Conservation (phyloP, 2,888 invertebrate species). For the Lamellibrachia satsuma region DNA sequence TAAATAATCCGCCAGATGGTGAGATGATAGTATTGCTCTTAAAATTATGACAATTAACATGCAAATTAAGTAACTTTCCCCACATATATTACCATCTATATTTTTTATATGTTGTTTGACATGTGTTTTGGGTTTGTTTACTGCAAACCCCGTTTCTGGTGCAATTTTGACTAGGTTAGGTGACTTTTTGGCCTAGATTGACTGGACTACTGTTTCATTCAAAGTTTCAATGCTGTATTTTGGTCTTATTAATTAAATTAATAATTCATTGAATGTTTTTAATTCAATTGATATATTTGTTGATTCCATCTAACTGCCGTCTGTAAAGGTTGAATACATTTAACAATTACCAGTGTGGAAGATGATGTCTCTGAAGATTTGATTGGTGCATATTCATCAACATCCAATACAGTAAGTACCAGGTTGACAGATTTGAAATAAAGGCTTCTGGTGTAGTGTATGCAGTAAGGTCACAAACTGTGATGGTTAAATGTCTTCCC, state of each 20-base stretch:
- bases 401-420: not conserved
- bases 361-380: not conserved
- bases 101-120: no score
- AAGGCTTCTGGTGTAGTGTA: not conserved
- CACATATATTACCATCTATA: no score
- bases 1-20: no score
- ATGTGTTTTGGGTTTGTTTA: no score
- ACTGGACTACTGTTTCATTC: no score
- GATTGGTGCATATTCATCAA: constrained; percentile 17
- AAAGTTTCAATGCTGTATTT: not conserved
- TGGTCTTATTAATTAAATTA: not conserved
- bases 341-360: not conserved
- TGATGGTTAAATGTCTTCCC: not conserved
- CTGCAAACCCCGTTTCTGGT: no score
- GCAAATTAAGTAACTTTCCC: no score
- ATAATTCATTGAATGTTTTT: not conserved
- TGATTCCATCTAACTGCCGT: not conserved
- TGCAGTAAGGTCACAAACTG: not conserved
- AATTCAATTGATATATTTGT: not conserved
- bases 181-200: no score
- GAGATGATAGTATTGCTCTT: no score
- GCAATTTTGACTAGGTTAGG: no score
- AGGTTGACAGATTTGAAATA: no score
- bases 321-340: not conserved
- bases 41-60: no score